A percentile compares a stretch with the other conserved stretches of the same genome.
Evolutionary conservation across 2,113 vertebrate species (phyloP).

Genomic region (Ovis canadensis): DNA sequence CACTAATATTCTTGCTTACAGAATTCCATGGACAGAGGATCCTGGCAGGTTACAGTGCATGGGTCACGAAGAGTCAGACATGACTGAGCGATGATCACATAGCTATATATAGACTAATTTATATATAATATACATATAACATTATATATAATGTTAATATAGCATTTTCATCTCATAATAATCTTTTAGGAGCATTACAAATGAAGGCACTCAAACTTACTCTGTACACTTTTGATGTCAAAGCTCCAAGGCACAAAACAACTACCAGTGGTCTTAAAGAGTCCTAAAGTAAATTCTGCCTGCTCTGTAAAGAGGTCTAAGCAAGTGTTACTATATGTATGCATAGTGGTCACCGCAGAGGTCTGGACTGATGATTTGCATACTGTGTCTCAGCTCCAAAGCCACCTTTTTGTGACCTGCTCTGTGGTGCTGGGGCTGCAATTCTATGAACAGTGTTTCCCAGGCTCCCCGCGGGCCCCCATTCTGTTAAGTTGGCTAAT

Average conservation of each 20-base stretch:
- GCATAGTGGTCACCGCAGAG: not conserved
- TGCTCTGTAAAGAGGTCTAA: not conserved
- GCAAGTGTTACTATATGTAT: not conserved
- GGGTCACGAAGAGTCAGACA: rapidly evolving
- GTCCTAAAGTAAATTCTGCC: not conserved
- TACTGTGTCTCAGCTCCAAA: not conserved
- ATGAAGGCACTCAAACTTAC: not conserved
- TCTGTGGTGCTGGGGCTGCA: not conserved
- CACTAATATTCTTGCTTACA: not conserved
- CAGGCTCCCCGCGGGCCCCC: not conserved
- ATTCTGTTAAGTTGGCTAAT: not conserved
- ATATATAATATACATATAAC: not conserved
- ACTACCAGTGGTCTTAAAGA: not conserved
- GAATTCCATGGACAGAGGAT: not conserved
- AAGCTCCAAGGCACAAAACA: not conserved
- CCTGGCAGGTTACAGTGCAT: not conserved
- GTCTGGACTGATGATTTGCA: not conserved
- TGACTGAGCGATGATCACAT: not conserved
- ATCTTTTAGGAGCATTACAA: not conserved
- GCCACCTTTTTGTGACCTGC: not conserved
- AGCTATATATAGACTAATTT: not conserved
- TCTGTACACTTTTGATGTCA: not conserved
- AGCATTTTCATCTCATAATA: not conserved
- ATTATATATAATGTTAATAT: not conserved
- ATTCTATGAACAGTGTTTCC: not conserved